Evolutionary conservation across 2,888 invertebrate genomes (phyloP).

Genomic region (Axea sp.): DNA sequence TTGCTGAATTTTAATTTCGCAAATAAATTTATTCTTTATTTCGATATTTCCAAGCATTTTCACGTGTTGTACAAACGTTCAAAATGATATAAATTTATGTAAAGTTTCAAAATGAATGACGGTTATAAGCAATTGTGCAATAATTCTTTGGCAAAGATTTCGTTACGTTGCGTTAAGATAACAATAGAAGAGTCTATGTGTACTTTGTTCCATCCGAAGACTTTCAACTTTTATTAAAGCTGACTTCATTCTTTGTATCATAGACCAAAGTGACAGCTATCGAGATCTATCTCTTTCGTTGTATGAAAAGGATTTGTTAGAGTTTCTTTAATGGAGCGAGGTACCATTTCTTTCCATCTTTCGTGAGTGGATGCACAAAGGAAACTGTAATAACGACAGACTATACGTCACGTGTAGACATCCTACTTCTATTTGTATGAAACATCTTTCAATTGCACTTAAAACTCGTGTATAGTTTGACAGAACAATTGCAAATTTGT

Average conservation of each 20-base stretch:
- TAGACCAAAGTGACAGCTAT: constrained; percentile 29
- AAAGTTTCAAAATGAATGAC: no score
- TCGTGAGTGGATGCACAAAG: constrained; percentile 3
- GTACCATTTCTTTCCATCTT: constrained; percentile 20
- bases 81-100: no score
- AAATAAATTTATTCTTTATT: no score
- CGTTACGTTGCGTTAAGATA: constrained; percentile 11
- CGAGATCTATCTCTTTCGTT: constrained; percentile 32
- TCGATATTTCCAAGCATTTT: no score
- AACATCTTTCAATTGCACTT: no score
- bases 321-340: constrained; percentile 15
- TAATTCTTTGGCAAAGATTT: constrained; percentile 25
- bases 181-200: constrained; percentile 9
- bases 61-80: no score
- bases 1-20: no score
- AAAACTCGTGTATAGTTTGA: no score
- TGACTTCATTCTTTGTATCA: constrained; percentile 33
- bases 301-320: constrained; percentile 30
- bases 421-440: no score
- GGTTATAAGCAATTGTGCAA: not conserved
- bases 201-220: constrained; percentile 28
- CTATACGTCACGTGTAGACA: no score
- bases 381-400: not conserved
- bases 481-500: no score
- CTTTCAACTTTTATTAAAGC: constrained; percentile 35